Percentiles rank a stretch among this genome's conserved stretches.
Conservation (phyloP, 2,113 vertebrate genomes). For the Ptilorrhoa leucosticta region DNA sequence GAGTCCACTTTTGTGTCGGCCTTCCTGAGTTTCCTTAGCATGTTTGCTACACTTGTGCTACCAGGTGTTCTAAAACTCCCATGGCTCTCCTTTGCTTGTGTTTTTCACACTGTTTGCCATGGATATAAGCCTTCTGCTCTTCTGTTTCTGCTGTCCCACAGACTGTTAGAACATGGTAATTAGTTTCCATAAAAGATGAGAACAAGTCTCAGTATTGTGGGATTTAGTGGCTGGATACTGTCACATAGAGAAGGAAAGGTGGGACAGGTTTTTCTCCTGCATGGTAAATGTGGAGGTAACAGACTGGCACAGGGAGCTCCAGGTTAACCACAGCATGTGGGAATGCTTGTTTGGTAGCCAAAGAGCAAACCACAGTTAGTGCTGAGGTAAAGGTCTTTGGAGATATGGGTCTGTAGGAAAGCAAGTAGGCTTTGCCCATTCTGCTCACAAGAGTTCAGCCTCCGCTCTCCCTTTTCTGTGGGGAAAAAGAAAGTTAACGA, state of each 20-base stretch:
- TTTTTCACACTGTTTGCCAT: neutral
- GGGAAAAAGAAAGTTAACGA: neutral
- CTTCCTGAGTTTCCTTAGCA: neutral
- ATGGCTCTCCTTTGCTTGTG: neutral
- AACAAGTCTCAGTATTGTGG: neutral
- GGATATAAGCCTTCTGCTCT: neutral
- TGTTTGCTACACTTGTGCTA: rapidly evolving
- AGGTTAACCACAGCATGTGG: neutral
- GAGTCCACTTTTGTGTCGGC: rapidly evolving
- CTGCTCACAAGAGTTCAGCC: neutral
- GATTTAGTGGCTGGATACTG: neutral
- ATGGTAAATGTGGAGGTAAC: neutral
- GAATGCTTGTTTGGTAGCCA: neutral
- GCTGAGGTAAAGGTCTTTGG: neutral
- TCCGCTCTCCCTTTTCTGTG: neutral
- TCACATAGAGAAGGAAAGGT: neutral
- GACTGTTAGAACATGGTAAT: neutral
- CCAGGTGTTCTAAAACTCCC: neutral
- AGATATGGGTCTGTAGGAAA: neutral
- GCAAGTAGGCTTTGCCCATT: neutral
- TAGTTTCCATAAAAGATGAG: neutral
- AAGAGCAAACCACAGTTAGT: neutral
- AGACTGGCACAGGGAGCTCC: neutral
- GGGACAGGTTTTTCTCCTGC: neutral
- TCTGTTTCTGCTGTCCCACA: neutral